Conservation (phyloP, 1,140 invertebrate genomes). For the Charaxes varanes region DNA sequence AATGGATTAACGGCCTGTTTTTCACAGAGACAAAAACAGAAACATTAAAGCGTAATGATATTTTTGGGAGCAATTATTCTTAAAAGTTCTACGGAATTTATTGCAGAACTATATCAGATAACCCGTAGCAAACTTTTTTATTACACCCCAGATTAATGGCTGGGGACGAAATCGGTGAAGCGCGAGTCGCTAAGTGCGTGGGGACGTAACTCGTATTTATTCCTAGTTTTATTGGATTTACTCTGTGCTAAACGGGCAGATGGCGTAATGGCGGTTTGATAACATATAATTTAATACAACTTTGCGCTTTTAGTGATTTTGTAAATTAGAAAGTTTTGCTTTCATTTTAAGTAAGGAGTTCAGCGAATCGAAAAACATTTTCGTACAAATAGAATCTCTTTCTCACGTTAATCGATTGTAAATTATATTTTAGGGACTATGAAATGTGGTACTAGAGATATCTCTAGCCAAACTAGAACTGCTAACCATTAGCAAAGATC, state of each 20-base stretch:
- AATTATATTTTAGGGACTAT: no score
- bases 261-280: constrained; percentile 7
- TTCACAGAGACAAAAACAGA: no score
- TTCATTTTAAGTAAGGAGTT: neutral
- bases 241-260: constrained; percentile 3
- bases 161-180: neutral
- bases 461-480: no score
- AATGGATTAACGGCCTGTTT: no score
- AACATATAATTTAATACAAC: neutral
- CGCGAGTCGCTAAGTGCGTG: constrained; percentile 5
- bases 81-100: constrained; percentile 4
- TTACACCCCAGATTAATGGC: constrained; percentile 4
- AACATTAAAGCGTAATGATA: no score
- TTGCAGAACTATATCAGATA: constrained; percentile 4
- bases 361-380: no score
- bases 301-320: constrained; percentile 5
- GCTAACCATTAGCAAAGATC: no score
- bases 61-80: neutral
- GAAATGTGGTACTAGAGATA: no score
- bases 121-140: neutral
- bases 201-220: constrained; percentile 6
- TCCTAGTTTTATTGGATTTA: constrained; percentile 5
- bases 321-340: neutral
- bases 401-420: neutral
- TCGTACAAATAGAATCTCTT: neutral